Evolutionary conservation across 2,113 vertebrate species (phyloP).

Genomic region (Catharus fuscescens): DNA sequence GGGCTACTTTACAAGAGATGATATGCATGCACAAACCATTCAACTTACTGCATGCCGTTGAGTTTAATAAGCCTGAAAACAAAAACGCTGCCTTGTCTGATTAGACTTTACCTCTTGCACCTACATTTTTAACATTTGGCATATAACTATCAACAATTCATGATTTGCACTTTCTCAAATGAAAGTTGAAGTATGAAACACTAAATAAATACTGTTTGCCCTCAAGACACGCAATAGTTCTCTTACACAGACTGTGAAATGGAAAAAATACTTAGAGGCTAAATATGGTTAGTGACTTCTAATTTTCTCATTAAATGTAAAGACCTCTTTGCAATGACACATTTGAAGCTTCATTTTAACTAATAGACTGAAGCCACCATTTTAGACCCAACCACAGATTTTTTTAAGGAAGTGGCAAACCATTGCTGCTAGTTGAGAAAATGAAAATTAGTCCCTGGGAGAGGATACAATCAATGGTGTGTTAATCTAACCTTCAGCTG

Average conservation of each 20-base stretch:
- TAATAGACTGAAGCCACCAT: constrained; percentile 51
- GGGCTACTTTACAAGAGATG: not conserved
- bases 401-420: constrained; percentile 71
- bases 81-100: constrained; percentile 12
- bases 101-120: not conserved
- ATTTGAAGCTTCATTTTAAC: constrained; percentile 44
- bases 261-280: constrained; percentile 38
- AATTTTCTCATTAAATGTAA: constrained; percentile 51
- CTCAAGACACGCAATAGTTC: constrained; percentile 21
- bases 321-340: constrained; percentile 43
- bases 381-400: constrained; percentile 56
- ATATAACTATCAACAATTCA: not conserved
- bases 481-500: constrained; percentile 80
- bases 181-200: not conserved
- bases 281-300: constrained; percentile 33
- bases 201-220: constrained; percentile 46
- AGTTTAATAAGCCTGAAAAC: constrained; percentile 44
- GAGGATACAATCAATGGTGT: constrained; percentile 68
- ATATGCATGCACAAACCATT: not conserved
- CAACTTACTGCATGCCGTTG: not conserved
- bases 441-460: constrained; percentile 76
- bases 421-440: constrained; percentile 67
- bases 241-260: constrained; percentile 43
- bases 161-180: constrained; percentile 29
- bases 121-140: constrained; percentile 5